Evolutionary conservation across 2,888 invertebrate genomes (phyloP), one percentile per base, ranked within the genome.

Genomic region (Heliconius sara): DNA sequence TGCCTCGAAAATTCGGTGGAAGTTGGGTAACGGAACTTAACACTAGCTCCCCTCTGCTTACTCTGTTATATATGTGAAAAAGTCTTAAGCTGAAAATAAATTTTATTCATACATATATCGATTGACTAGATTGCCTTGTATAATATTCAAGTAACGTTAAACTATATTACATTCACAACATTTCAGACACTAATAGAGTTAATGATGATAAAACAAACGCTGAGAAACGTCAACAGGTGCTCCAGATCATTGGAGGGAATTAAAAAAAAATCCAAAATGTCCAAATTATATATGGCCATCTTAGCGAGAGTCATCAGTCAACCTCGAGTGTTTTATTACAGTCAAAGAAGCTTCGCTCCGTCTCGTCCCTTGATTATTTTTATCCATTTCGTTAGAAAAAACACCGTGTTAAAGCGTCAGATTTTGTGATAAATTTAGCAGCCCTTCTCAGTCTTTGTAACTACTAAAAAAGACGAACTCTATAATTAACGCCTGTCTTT

Each of bases 361-460:
- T 86, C 91, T 93, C 92, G 85, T 89, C 88, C 90, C 91, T 92
- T 94, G 94, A 94, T 94, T 94, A 94, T 94, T 93, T 91, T 88
- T 90, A 89, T 91, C 90, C 89, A 88, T 92, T 93, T 89, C 88
- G 88, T 89, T 85, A 86, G 87, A 86, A 87, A 91, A 91, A 91
- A 70, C 43, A 89, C 84, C 85, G 88, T 89, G 89, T 88, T 90
- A 88, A 88, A 89, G 93, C 91, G 87, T 94, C 93, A 91, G 91
- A 92, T 93, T 94, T 91, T 90, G 90, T 87, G 89, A 89, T 94
- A 94, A 92, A 93, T 92, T 92, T 95, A 94, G 91, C 87, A 86
- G 52, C 88, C 91, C 92, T 91, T 89, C 87, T 85, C 39, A 39
- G 83, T 83, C 86, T 87, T 89, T 89, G 89, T 91, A 89, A 87